Base-by-base conservation (phyloP, 2,888 invertebrate species). In the Cephus rjabovi region DNA sequence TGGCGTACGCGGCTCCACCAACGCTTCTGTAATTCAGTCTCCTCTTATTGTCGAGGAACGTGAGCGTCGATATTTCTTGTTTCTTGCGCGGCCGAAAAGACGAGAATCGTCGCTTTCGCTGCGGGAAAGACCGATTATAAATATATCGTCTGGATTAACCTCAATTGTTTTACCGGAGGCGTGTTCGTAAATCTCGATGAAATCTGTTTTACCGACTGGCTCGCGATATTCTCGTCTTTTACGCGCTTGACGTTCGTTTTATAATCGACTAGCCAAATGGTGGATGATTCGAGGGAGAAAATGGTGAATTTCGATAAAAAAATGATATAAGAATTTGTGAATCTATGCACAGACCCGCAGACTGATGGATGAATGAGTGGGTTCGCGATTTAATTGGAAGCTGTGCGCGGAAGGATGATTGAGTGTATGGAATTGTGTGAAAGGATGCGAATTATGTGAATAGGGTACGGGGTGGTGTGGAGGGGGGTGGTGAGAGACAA, bases 301-400 rank as follows among this genome's bases (percentile, higher is more conserved):
- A 70, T 70, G 12, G 81, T 82, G 81, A 77, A 77, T 75, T 78
- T 77, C 77, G 76, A 75, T 78, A 76, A 79, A 40, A 69, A 80
- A 69, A 80, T 76, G 71, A 73, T 73, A 82, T 80, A 80, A 35
- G 31, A 69, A 35, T 70, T 23, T 79, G 80, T 80, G 76, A 81
- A 86, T 83, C 83, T 82, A 86, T 87, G 88, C 89, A 89, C 88
- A 88, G 89, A 87, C 87, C 87, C 86, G 87, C 83, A 84, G 86
- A 88, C 85, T 87, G 87, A 89, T 86, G 83, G 84, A 86, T 86
- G 85, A 71, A 33, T 71, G 34, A 23, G 23, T 56, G 9, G 56
- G 56, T 56, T 56, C 23, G 23, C 56, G 56, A 56, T 56, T 23
- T 56, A 56, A 56, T 56, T 56, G 23, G 56, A 56, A 56, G 56